phyloP scores from a whole-genome alignment of 1,140 invertebrate species.

The Proales similis region DNA sequence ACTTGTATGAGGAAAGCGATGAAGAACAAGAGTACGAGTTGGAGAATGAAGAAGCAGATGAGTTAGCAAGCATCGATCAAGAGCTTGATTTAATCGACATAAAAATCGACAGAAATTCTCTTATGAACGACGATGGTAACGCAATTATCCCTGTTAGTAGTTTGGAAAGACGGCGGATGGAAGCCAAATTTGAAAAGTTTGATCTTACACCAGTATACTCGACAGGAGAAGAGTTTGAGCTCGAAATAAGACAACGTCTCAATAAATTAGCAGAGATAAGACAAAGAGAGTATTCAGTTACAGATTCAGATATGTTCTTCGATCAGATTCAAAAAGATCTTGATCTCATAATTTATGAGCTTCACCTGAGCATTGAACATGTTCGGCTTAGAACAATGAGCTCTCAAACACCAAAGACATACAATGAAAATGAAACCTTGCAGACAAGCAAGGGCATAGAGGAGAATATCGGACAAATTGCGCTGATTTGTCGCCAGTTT shows the following conservation, averaged over 20 bases:
- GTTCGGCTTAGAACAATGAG: constrained; percentile 15
- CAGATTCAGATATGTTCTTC: not conserved
- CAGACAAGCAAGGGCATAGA: not conserved
- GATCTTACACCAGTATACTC: too few species aligned
- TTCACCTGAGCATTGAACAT: constrained; percentile 31
- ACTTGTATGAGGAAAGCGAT: constrained; percentile 13
- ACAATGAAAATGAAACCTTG: not conserved
- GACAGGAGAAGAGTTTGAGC: too few species aligned
- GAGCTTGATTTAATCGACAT: not conserved
- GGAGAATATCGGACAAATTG: constrained; percentile 19
- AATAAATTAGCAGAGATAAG: too few species aligned
- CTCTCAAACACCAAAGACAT: not conserved
- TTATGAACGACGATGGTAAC: not conserved
- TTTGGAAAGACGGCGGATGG: not conserved
- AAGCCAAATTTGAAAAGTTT: too few species aligned
- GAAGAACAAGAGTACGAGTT: constrained; percentile 8
- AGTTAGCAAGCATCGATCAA: not conserved
- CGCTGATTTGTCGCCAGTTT: constrained; percentile 17
- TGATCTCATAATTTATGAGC: constrained; percentile 1
- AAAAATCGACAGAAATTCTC: not conserved
- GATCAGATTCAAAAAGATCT: constrained; percentile 1
- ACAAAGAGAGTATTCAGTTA: too few species aligned
- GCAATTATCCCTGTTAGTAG: not conserved
- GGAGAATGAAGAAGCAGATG: not conserved
- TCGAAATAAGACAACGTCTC: too few species aligned